A percentile compares a stretch with the other conserved stretches of the same genome.
Evolutionary conservation across 2,113 vertebrate species (phyloP).

Genomic region (Hystrix cristata): DNA sequence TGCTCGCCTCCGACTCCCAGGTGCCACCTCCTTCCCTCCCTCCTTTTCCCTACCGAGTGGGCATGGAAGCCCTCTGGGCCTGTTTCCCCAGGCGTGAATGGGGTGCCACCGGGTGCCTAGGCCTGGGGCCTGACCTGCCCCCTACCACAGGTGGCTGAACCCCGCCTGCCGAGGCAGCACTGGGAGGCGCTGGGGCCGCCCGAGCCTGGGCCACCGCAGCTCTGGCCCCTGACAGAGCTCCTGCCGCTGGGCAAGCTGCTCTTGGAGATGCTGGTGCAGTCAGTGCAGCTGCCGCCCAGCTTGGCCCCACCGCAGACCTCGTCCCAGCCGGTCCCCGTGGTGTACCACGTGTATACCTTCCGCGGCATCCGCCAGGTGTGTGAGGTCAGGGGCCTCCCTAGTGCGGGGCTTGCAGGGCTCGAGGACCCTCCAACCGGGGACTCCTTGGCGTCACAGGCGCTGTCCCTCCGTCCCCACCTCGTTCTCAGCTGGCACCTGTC

Average conservation of each 20-base stretch:
- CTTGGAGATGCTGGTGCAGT: conserved; percentile 93
- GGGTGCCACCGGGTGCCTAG: background rate
- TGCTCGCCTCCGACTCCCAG: conserved; percentile 92
- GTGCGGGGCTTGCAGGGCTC: rapidly evolving
- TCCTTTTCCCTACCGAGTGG: background rate
- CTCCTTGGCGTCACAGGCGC: background rate
- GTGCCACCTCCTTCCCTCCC: conserved; percentile 80
- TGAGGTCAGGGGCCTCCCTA: rapidly evolving
- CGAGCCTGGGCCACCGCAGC: conserved; percentile 81
- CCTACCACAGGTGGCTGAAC: conserved; percentile 79
- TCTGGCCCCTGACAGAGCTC: conserved; percentile 89
- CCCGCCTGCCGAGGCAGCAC: conserved; percentile 91
- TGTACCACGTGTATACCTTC: conserved; percentile 98
- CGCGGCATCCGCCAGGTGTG: conserved; percentile 92
- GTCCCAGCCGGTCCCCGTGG: conserved; percentile 89
- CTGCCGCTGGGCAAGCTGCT: conserved; percentile 93
- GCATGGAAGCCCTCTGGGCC: background rate
- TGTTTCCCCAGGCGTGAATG: background rate
- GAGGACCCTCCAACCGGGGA: background rate
- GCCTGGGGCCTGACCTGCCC: rapidly evolving
- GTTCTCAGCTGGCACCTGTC: background rate
- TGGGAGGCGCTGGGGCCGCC: conserved; percentile 90
- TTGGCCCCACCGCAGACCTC: conserved; percentile 81
- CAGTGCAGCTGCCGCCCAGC: conserved; percentile 90
- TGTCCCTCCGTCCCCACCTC: no score